phyloP scores from a whole-genome alignment of 2,113 vertebrate genomes.

The Tamias sibiricus region DNA sequence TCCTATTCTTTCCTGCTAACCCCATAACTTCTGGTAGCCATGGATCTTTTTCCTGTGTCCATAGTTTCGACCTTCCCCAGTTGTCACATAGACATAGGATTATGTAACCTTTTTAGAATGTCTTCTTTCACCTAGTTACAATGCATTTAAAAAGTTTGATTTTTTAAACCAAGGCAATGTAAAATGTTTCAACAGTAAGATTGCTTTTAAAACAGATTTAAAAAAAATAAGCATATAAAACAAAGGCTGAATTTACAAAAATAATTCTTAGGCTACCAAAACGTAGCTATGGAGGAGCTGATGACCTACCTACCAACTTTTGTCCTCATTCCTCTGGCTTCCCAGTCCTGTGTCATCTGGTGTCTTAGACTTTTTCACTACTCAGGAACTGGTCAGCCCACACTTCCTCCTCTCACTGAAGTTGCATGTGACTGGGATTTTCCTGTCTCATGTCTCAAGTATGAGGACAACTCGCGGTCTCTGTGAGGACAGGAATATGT shows the following conservation, averaged over 20 bases:
- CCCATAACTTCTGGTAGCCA: too few species aligned
- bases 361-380: not conserved
- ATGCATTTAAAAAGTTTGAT: not conserved
- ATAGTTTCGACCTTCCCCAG: not conserved
- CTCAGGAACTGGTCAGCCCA: not conserved
- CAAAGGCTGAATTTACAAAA: not conserved
- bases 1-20: too few species aligned
- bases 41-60: not conserved
- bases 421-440: not conserved
- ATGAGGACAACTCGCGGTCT: not conserved
- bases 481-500: not conserved
- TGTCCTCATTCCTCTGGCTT: not conserved
- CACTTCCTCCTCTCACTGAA: not conserved
- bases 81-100: not conserved
- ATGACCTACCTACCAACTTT: not conserved
- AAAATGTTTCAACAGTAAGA: not conserved
- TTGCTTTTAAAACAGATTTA: not conserved
- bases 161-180: not conserved
- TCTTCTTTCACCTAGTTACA: not conserved
- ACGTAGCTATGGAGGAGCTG: not conserved
- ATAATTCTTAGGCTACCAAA: not conserved
- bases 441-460: not conserved
- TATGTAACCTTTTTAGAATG: too few species aligned
- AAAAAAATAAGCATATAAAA: not conserved
- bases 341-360: not conserved